Base-by-base conservation (phyloP, 1,140 invertebrate species). In the Drosophila santomea region DNA sequence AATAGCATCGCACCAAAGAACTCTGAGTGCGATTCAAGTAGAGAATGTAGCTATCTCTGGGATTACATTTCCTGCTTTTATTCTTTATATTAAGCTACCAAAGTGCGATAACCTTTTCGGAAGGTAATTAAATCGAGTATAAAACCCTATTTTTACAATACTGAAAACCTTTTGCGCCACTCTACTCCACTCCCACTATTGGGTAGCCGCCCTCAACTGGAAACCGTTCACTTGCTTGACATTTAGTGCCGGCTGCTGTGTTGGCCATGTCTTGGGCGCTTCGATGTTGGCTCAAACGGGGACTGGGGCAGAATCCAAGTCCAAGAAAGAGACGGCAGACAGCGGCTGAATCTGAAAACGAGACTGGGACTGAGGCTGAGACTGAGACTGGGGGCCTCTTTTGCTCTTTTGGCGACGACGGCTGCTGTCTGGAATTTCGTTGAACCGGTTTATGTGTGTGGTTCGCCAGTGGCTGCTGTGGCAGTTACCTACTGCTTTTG, bases 191-290 rank as follows among this genome's bases (percentile, higher is more conserved):
- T 44, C 15, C 39, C 23, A 28, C n/a, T 20, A 14, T 52, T 36
- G 32, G 48, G 15, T 6, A 51, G 35, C 38, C 12, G 32, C 20
- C 28, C 25, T 11, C 20, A 39, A 44, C 44, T 61, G 60, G 44
- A 73, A 81, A 73, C 73, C 78, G 78, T 77, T 81, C 78, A 58
- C 63, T 79, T 23, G 80, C 80, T 59, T 82, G 80, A 82, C 80
- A 82, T 82, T 82, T 83, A 79, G 69, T 83, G 80, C 80, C 75
- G 69, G 80, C 75, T 82, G 79, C 47, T 77, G 59, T 32, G 32
- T 17, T 57, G 59, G 32, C 25, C 68, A 54, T 72, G 51, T 71
- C 66, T 72, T 71, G 68, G 52, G 52, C 28, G 57, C 43, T 58
- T 58, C 68, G 44, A 58, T 69, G 60, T 51, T 12, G 15, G 73